Percentiles rank a stretch among this genome's conserved stretches.
Conservation (phyloP, 1,140 invertebrate species). For the Nomia melanderi region DNA sequence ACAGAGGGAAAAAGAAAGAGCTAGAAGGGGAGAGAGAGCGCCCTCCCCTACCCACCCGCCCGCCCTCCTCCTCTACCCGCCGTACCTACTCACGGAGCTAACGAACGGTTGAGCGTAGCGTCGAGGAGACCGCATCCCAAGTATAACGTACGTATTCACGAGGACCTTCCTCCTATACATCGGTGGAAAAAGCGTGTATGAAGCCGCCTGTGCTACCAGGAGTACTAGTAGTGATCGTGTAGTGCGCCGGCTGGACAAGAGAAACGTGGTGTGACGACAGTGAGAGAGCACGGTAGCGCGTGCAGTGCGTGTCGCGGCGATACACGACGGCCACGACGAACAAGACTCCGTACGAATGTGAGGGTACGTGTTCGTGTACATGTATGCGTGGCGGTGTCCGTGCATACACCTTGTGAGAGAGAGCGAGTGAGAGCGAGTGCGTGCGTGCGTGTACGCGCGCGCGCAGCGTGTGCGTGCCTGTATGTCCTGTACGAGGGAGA, state of each 20-base stretch:
- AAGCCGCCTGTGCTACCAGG: conserved; percentile 43
- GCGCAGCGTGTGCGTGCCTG: conserved; percentile 17
- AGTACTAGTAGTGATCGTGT: conserved; percentile 50
- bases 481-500: conserved; percentile 46
- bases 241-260: conserved; percentile 49
- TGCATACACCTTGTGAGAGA: conserved; percentile 46
- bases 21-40: conserved; percentile 69
- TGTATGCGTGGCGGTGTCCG: conserved; percentile 41
- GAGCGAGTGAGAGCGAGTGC: conserved; percentile 50
- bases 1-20: conserved; percentile 71
- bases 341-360: conserved; percentile 56
- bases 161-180: conserved; percentile 62
- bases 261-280: conserved; percentile 48
- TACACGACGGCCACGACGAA: conserved; percentile 46
- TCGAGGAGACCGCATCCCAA: conserved; percentile 80
- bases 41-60: conserved; percentile 70
- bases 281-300: conserved; percentile 58
- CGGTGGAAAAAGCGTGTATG: conserved; percentile 55
- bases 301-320: conserved; percentile 59
- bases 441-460: conserved; percentile 55
- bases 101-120: conserved; percentile 79
- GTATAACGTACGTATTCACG: conserved; percentile 73
- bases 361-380: conserved; percentile 53
- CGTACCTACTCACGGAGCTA: conserved; percentile 75
- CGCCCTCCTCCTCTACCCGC: conserved; percentile 57